Percentiles rank a stretch among this genome's conserved stretches.
Conservation (phyloP, 2,113 vertebrate species). For the rabbit (Oryctolagus cuniculus) region DNA sequence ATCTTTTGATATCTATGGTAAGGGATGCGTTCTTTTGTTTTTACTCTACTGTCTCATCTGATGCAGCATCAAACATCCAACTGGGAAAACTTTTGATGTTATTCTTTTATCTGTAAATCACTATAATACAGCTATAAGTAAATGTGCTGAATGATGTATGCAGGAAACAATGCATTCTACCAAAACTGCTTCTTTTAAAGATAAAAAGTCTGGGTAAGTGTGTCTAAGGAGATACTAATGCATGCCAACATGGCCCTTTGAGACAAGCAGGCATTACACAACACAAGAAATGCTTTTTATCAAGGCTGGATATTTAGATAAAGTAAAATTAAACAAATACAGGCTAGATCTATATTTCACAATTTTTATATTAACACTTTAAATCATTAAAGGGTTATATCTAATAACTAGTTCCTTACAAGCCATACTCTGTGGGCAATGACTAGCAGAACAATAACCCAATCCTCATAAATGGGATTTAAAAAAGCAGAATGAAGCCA, state of each 20-base stretch:
- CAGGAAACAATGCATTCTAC: conserved; percentile 78
- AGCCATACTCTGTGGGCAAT: conserved; percentile 67
- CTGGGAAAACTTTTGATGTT: conserved; percentile 84
- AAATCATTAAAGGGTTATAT: conserved; percentile 76
- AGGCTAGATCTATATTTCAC: conserved; percentile 75
- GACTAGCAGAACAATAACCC: conserved; percentile 82
- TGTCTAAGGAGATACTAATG: conserved; percentile 76
- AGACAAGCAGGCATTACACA: conserved; percentile 75
- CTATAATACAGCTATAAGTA: conserved; percentile 85
- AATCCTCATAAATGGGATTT: conserved; percentile 81
- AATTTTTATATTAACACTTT: conserved; percentile 81
- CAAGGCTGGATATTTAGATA: conserved; percentile 78
- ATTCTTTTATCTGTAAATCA: conserved; percentile 83
- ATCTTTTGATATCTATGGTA: conserved; percentile 79
- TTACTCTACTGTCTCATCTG: conserved; percentile 74
- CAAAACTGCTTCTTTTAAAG: conserved; percentile 85
- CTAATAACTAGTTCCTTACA: conserved; percentile 82
- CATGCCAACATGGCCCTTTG: conserved; percentile 67
- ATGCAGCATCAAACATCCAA: conserved; percentile 74
- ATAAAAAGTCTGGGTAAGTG: conserved; percentile 82
- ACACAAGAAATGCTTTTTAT: conserved; percentile 80
- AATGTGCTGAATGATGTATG: conserved; percentile 84
- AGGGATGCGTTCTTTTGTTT: conserved; percentile 80
- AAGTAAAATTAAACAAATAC: conserved; percentile 82
- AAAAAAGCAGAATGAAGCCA: conserved; percentile 84